Evolutionary conservation across 2,888 invertebrate genomes (phyloP).

Genomic region (Tupiocoris notatus): DNA sequence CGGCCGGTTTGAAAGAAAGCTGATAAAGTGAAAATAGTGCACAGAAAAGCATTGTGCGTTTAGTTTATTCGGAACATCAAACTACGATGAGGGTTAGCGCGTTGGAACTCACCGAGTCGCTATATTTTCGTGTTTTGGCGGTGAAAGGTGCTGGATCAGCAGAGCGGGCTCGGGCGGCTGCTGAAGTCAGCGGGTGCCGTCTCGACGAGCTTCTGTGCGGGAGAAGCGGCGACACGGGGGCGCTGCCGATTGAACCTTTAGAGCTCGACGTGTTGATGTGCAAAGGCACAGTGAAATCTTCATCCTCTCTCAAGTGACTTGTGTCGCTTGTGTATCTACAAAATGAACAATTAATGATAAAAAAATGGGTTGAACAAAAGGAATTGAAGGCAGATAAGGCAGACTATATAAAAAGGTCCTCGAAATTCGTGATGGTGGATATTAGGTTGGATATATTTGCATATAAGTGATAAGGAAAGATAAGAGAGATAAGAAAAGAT

Average conservation of each 20-base stretch:
- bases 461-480: too few relatives aligned
- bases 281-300: conserved; percentile 65
- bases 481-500: too few relatives aligned
- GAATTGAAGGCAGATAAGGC: too few relatives aligned
- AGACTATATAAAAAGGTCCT: too few relatives aligned
- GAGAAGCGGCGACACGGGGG: conserved; percentile 58
- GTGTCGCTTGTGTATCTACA: conserved; percentile 65
- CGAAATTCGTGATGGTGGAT: too few relatives aligned
- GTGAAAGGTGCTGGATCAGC: conserved; percentile 58
- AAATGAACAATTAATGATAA: too few relatives aligned
- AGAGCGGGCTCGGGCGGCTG: conserved; percentile 39
- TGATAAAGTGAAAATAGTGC: conserved; percentile 20
- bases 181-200: conserved; percentile 51
- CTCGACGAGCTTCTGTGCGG: conserved; percentile 57
- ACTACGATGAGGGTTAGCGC: not conserved
- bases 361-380: too few relatives aligned
- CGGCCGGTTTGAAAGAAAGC: conserved; percentile 4
- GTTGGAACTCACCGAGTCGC: conserved; percentile 56
- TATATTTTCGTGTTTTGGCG: conserved; percentile 55
- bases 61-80: too few relatives aligned
- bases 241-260: conserved; percentile 53
- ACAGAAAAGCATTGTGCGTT: conserved; percentile 33
- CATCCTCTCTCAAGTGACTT: conserved; percentile 73
- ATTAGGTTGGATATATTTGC: too few relatives aligned
- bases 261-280: conserved; percentile 62